Conservation (phyloP, 1,140 invertebrate genomes). For the Eumeta japonica region DNA sequence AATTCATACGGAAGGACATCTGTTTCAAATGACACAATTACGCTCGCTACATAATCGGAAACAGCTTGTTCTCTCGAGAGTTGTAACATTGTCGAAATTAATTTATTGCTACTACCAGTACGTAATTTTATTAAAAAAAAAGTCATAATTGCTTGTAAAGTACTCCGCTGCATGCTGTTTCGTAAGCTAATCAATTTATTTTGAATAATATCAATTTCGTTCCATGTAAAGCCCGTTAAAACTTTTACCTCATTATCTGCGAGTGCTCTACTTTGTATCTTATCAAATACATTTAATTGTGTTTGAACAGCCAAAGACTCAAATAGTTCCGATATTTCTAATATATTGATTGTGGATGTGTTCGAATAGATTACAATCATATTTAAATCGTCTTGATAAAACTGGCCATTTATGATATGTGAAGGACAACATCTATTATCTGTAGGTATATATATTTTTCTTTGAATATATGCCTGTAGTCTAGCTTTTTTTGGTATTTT, state of each 20-base stretch:
- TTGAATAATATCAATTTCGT: constrained; percentile 4
- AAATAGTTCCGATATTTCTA: constrained; percentile 2
- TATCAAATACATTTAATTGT: constrained; percentile 5
- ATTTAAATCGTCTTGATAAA: constrained; percentile 3
- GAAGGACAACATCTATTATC: constrained; percentile 3
- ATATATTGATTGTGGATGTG: constrained; percentile 2
- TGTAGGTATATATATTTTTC: constrained; percentile 4
- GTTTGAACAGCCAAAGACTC: constrained; percentile 1
- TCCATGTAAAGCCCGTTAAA: constrained; percentile 2
- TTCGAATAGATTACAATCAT: not conserved
- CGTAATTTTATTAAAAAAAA: constrained; percentile 3
- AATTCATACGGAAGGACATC: constrained; percentile 1
- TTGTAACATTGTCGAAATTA: constrained; percentile 3
- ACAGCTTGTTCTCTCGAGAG: constrained; percentile 2
- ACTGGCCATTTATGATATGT: constrained; percentile 5
- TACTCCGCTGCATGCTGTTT: constrained; percentile 1
- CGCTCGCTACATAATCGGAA: constrained; percentile 2
- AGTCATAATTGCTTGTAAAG: constrained; percentile 3
- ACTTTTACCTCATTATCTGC: constrained; percentile 3
- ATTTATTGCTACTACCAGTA: constrained; percentile 6
- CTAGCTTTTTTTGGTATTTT: constrained; percentile 1
- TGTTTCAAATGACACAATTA: too few species aligned
- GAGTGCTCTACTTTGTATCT: constrained; percentile 2
- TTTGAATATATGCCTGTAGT: not conserved
- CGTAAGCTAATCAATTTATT: constrained; percentile 4